Conservation (phyloP, 2,888 invertebrate genomes). For the Allolobophora icterica region DNA sequence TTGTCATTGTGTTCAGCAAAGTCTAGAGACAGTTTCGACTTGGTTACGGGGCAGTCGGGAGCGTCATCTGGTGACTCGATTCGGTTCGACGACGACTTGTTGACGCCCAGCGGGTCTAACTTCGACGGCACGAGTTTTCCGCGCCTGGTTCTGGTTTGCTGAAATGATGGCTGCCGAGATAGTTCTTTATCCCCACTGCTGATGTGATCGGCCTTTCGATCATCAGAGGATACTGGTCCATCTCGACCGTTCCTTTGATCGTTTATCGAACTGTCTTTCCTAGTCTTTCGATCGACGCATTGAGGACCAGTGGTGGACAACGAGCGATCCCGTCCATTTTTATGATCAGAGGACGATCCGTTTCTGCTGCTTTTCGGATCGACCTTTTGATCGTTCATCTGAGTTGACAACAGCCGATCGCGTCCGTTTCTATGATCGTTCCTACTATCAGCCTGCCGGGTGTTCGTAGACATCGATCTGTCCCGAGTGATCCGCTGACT, state of each 20-base stretch:
- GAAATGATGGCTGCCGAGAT: not conserved
- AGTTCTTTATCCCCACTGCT: too few species aligned
- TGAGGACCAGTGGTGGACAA: not conserved
- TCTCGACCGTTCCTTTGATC: not conserved
- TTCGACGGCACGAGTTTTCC: not conserved
- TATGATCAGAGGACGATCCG: not conserved
- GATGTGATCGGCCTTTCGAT: not conserved
- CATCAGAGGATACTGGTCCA: not conserved
- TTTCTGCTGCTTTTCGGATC: not conserved
- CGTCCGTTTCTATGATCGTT: not conserved
- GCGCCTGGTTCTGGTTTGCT: not conserved
- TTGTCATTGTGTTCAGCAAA: not conserved
- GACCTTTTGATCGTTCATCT: not conserved
- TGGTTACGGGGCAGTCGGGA: not conserved
- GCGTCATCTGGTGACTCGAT: not conserved
- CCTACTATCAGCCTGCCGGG: not conserved
- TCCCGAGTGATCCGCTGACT: not conserved
- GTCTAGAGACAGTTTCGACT: slow-evolving; percentile 8
- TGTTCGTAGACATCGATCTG: not conserved
- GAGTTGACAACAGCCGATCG: not conserved
- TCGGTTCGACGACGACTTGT: not conserved
- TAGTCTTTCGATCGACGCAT: not conserved
- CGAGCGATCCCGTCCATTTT: not conserved
- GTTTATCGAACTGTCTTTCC: not conserved
- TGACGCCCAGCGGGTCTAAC: not conserved